phyloP scores from a whole-genome alignment of 1,140 invertebrate species.

The Prorops nasuta region DNA sequence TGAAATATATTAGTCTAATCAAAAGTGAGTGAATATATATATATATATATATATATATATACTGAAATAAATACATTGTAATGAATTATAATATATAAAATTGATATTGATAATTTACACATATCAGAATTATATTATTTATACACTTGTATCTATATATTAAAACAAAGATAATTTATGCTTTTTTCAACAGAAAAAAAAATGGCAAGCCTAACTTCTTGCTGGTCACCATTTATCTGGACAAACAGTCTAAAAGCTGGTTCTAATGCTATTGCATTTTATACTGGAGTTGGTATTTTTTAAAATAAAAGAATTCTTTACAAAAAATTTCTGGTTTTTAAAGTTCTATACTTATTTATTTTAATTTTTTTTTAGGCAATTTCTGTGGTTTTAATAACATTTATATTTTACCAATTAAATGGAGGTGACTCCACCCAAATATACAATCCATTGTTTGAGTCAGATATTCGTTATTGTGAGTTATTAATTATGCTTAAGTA shows the following conservation, averaged over 20 bases:
- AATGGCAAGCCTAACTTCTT: slow-evolving; percentile 74
- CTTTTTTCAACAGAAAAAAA: slow-evolving; percentile 36
- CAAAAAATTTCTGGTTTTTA: no score
- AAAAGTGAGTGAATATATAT: no score
- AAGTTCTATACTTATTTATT: no score
- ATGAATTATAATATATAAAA: no score
- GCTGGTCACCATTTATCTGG: slow-evolving; percentile 86
- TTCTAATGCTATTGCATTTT: slow-evolving; percentile 73
- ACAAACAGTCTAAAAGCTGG: slow-evolving; percentile 74
- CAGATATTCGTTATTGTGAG: slow-evolving; percentile 76
- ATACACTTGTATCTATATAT: no score
- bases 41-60: no score
- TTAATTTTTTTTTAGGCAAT: slow-evolving; percentile 60
- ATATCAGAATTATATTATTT: no score
- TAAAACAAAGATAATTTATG: neutral
- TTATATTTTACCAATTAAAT: slow-evolving; percentile 71
- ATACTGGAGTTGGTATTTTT: slow-evolving; percentile 61
- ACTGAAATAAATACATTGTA: no score
- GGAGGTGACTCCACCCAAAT: slow-evolving; percentile 84
- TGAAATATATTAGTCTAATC: no score
- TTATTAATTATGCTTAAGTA: slow-evolving; percentile 16
- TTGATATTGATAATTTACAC: no score
- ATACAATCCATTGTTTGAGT: slow-evolving; percentile 84
- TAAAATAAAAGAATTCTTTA: no score
- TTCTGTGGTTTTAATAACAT: slow-evolving; percentile 72